Evolutionary conservation across 2,888 invertebrate genomes (phyloP).

Genomic region (Trissolcus brochymenae): DNA sequence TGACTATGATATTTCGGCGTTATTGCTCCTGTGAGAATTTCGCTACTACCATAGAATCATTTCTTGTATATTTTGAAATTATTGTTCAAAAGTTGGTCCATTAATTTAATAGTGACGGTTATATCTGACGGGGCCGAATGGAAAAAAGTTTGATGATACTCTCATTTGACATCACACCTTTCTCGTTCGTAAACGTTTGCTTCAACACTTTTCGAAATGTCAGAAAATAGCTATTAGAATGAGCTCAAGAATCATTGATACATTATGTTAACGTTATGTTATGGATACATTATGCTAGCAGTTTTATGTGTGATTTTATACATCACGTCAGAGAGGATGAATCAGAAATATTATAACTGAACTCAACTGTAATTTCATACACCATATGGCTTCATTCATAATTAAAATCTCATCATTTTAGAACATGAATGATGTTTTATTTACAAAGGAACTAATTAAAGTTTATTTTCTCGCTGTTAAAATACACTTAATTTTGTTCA

Average conservation of each 20-base stretch:
- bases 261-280: too few relatives aligned
- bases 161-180: constrained; percentile 1
- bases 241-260: too few relatives aligned
- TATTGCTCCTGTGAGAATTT: constrained; percentile 21
- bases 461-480: too few relatives aligned
- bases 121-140: constrained; percentile 3
- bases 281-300: too few relatives aligned
- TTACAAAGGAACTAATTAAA: too few relatives aligned
- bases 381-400: neutral
- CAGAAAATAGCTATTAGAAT: neutral
- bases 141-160: constrained; percentile 19
- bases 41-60: constrained; percentile 17
- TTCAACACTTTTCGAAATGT: neutral
- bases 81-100: constrained; percentile 36
- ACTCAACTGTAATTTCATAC: constrained; percentile 7
- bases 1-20: constrained; percentile 21
- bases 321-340: too few relatives aligned
- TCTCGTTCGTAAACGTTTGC: neutral
- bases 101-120: constrained; percentile 23
- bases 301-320: too few relatives aligned
- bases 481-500: too few relatives aligned
- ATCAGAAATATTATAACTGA: too few relatives aligned
- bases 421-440: too few relatives aligned
- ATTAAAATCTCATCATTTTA: neutral
- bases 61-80: constrained; percentile 37